phyloP scores from a whole-genome alignment of 2,888 invertebrate genomes.

The Arenicola marina region DNA sequence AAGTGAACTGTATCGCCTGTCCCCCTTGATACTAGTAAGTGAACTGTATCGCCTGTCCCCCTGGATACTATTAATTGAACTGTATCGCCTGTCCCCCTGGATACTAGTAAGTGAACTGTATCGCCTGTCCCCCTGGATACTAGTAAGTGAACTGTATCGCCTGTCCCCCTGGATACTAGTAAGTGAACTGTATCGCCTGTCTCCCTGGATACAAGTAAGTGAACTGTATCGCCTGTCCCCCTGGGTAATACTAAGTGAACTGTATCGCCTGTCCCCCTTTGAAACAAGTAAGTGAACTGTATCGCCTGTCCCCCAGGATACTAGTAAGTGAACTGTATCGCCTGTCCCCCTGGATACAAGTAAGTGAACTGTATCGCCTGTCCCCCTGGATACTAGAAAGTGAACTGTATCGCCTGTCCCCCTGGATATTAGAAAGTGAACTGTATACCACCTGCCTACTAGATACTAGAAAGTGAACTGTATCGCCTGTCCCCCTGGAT shows the following conservation, averaged over 20 bases:
- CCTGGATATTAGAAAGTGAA: slow-evolving; percentile 26
- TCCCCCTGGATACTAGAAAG: slow-evolving; percentile 27
- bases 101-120: slow-evolving; percentile 19
- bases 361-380: slow-evolving; percentile 8
- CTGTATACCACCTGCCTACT: slow-evolving; percentile 8
- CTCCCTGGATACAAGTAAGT: slow-evolving; percentile 27
- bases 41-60: background rate
- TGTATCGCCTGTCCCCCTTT: slow-evolving; percentile 6
- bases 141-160: slow-evolving; percentile 16
- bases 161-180: slow-evolving; percentile 23
- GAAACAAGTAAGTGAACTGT: slow-evolving; percentile 21
- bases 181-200: slow-evolving; percentile 6
- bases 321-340: slow-evolving; percentile 16
- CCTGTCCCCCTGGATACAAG: slow-evolving; percentile 20
- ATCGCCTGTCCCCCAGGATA: slow-evolving; percentile 14
- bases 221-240: background rate
- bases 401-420: background rate
- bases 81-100: slow-evolving; percentile 10
- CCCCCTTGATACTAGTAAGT: slow-evolving; percentile 27
- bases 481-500: slow-evolving; percentile 12
- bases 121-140: slow-evolving; percentile 15
- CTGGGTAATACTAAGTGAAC: slow-evolving; percentile 25
- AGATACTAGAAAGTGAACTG: slow-evolving; percentile 23
- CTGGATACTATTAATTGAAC: slow-evolving; percentile 25
- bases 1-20: slow-evolving; percentile 6